These are phyloP conservation scores for Muscidifurax raptorellus DNA, from an alignment of 1,140 invertebrate species.

Conservation along the genomic window DNA sequence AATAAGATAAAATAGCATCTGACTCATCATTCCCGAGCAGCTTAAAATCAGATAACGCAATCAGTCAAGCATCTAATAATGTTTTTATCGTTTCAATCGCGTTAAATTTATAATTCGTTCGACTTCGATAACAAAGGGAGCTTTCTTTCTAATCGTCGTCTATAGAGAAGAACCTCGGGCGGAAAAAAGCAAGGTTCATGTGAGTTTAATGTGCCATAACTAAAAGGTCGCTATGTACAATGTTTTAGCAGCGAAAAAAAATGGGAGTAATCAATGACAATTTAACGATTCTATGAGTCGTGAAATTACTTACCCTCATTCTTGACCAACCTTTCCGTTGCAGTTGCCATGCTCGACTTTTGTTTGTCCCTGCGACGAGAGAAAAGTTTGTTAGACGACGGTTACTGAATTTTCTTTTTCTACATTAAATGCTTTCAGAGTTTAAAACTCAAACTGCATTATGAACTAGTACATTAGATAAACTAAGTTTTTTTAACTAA, in stretches of 20 bases:
- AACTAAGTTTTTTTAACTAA: no score
- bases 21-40: no score
- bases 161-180: background rate
- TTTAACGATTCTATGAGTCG: conserved; percentile 43
- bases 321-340: conserved; percentile 54
- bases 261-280: conserved; percentile 31
- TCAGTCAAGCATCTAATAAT: no score
- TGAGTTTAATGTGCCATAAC: background rate
- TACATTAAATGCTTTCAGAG: background rate
- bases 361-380: conserved; percentile 19
- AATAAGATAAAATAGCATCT: no score
- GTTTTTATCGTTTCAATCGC: no score
- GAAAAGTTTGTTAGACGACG: background rate
- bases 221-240: conserved; percentile 6
- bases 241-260: conserved; percentile 8
- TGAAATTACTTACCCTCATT: conserved; percentile 51
- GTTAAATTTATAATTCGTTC: background rate
- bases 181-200: background rate
- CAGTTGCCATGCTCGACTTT: conserved; percentile 62
- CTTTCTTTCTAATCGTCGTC: background rate
- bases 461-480: no score
- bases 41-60: no score
- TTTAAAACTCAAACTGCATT: background rate
- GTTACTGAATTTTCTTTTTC: background rate
- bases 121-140: background rate